Percentiles rank a stretch among this genome's conserved stretches.
Evolutionary conservation across 2,888 invertebrate genomes (phyloP).

Genomic region (Fragum whitleyi): DNA sequence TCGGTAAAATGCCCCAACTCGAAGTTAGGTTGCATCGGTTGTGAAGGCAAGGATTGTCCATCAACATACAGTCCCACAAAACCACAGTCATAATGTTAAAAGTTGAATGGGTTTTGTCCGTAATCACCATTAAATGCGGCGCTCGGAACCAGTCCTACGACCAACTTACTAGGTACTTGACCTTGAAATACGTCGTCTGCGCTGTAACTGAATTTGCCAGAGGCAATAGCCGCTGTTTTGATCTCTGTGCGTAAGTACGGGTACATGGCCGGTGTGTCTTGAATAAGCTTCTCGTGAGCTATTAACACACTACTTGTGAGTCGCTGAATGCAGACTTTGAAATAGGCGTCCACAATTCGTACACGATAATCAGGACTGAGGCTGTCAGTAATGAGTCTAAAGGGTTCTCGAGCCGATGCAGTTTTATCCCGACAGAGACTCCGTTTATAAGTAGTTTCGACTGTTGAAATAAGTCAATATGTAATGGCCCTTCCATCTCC

Average conservation of each 20-base stretch:
- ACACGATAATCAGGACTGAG: slow-evolving; percentile 22
- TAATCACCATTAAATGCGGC: slow-evolving; percentile 40
- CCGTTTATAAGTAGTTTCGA: slow-evolving; percentile 36
- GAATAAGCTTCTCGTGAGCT: slow-evolving; percentile 34
- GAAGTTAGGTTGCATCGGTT: too few species aligned
- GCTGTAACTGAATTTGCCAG: slow-evolving; percentile 43
- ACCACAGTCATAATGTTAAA: slow-evolving; percentile 36
- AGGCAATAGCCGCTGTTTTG: slow-evolving; percentile 49
- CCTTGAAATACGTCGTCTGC: slow-evolving; percentile 47
- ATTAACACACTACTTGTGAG: slow-evolving; percentile 34
- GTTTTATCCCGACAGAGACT: too few species aligned
- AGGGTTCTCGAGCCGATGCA: slow-evolving; percentile 41
- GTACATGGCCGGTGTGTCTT: slow-evolving; percentile 45
- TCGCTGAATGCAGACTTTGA: slow-evolving; percentile 56
- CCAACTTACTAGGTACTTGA: too few species aligned
- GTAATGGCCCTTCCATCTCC: slow-evolving; percentile 55
- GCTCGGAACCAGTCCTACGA: too few species aligned
- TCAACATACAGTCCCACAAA: too few species aligned
- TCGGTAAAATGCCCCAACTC: too few species aligned
- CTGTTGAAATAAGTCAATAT: slow-evolving; percentile 50
- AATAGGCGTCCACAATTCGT: slow-evolving; percentile 46
- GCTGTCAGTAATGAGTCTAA: slow-evolving; percentile 44
- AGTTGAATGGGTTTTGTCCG: slow-evolving; percentile 39
- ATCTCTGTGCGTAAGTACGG: slow-evolving; percentile 45
- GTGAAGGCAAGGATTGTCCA: too few species aligned